These are phyloP conservation scores for Dryocosmus kuriphilus DNA, from an alignment of 2,888 invertebrate species.

Conservation along the genomic window DNA sequence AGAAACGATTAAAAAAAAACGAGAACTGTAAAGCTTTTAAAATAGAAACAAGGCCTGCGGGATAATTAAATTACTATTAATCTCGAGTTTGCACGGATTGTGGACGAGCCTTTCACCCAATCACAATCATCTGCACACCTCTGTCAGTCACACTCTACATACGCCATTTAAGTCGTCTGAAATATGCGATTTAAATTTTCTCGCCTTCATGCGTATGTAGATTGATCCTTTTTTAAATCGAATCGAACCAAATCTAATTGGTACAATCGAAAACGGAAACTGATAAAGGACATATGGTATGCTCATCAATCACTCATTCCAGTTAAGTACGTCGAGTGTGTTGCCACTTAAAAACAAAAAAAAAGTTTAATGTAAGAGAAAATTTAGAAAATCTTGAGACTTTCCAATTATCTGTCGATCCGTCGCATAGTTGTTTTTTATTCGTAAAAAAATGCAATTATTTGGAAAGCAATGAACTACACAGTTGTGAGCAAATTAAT, in stretches of 20 bases:
- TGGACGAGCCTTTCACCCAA: conserved; percentile 57
- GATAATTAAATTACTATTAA: conserved; percentile 72
- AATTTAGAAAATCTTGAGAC: neutral
- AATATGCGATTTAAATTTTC: conserved; percentile 64
- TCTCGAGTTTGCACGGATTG: conserved; percentile 62
- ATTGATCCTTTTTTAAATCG: neutral
- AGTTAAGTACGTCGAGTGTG: neutral
- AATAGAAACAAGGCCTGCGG: conserved; percentile 47
- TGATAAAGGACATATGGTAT: neutral
- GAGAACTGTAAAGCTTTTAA: neutral
- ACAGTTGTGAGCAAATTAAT: neutral
- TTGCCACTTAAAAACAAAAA: neutral
- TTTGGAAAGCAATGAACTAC: neutral
- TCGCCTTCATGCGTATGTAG: conserved; percentile 43
- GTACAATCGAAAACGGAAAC: neutral
- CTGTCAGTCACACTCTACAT: conserved; percentile 73
- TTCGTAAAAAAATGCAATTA: too few species aligned
- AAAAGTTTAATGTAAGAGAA: neutral
- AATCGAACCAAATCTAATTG: neutral
- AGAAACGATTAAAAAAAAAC: neutral
- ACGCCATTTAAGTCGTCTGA: conserved; percentile 53
- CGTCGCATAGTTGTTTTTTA: neutral
- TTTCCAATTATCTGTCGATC: neutral
- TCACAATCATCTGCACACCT: conserved; percentile 53
- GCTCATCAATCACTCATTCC: neutral